A percentile compares a stretch with the other conserved stretches of the same genome.
Conservation (phyloP, 2,797 vertebrate species). For the Bovichtus diacanthus region DNA sequence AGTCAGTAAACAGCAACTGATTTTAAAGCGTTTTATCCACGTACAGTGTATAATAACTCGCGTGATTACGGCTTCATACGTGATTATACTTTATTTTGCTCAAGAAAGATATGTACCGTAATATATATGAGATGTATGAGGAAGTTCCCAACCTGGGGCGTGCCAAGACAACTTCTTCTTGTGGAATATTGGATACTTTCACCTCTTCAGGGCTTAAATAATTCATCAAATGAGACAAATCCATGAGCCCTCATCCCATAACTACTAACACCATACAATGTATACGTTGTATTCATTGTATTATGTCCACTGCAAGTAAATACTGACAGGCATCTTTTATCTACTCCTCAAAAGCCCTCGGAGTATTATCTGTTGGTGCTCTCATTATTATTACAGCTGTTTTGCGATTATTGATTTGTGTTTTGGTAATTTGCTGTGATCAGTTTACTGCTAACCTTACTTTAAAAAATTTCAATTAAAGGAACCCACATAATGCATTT, state of each 20-base stretch:
- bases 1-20: neutral
- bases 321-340: neutral
- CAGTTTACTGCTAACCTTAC: neutral
- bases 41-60: neutral
- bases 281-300: neutral
- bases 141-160: neutral
- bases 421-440: neutral
- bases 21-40: neutral
- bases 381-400: neutral
- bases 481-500: too few species aligned
- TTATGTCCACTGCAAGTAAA: too few species aligned
- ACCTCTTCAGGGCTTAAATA: neutral
- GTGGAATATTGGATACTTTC: neutral
- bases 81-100: neutral
- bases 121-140: constrained; percentile 1
- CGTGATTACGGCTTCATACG: neutral
- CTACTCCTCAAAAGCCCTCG: neutral
- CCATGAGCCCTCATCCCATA: neutral
- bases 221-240: neutral
- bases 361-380: neutral
- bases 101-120: neutral
- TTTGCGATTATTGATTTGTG: neutral
- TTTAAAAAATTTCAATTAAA: too few species aligned
- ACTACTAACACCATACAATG: neutral
- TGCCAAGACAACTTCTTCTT: neutral